Base-by-base conservation (phyloP, 2,797 vertebrate genomes). In the Macropodus opercularis region DNA sequence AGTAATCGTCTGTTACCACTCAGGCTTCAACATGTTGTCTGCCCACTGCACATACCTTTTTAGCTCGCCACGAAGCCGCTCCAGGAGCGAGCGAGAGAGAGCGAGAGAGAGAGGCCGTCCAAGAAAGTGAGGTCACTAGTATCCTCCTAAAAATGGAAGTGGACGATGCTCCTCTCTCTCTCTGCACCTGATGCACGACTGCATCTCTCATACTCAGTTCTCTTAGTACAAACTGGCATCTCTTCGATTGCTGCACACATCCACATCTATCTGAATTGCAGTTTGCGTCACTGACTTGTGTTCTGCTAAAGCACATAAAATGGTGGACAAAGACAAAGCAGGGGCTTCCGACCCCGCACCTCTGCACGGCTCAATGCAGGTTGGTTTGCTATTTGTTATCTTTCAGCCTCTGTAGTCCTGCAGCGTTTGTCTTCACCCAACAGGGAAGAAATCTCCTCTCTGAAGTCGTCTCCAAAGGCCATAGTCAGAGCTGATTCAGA, bases 1-100 rank as follows among this genome's bases (percentile, higher is more conserved):
- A 87, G 78, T 86, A 87, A 89, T 89, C 41, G 69, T 87, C 84
- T 86, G 86, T 87, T 87, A 77, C 78, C 84, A 67, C 83, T 88
- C 84, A 79, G 78, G 84, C 79, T 87, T 80, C 77, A 85, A 81
- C 84, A 80, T 88, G 87, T 81, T 83, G 85, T 81, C 85, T 87
- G 83, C 84, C 84, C 84, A 81, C 73, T 81, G 81, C 83, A 70
- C 66, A 78, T 80, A 81, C 70, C 80, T 76, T 77, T 84, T 69
- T 73, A 78, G 75, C 75, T 79, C 42, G 50, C 66, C 63, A 59
- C 72, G 63, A 77, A 74, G 50, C 65, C 52, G 60, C 34, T 35
- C 24, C 35, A 62, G 69, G 59, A 57, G 54, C 59, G 58, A 18
- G n/a, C 7, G 21, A 26, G 19, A 26, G 13, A 36, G 46, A 27